Conservation (phyloP, 2,888 invertebrate genomes). For the Desoria tigrina region DNA sequence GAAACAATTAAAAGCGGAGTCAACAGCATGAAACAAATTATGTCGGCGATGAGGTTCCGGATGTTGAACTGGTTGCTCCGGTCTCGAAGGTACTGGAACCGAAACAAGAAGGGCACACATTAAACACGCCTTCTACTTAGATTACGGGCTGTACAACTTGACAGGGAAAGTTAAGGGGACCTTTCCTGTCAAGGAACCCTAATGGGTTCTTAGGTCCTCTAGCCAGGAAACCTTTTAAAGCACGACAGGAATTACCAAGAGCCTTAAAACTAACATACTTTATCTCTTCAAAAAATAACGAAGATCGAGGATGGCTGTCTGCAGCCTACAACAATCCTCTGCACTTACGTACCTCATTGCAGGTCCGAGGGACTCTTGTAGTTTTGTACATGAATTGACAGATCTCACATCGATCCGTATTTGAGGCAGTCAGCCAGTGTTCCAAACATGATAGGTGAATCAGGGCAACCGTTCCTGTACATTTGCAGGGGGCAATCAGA, state of each 20-base stretch:
- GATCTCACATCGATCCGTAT: slow-evolving; percentile 59
- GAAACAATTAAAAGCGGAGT: slow-evolving; percentile 58
- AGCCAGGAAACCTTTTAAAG: not conserved
- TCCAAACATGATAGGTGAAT: slow-evolving; percentile 60
- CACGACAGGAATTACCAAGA: too few species aligned
- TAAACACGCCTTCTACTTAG: slow-evolving; percentile 3
- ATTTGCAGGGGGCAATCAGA: slow-evolving; percentile 60
- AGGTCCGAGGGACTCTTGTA: slow-evolving; percentile 53
- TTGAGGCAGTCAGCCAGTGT: slow-evolving; percentile 59
- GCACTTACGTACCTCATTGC: too few species aligned
- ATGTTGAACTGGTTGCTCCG: slow-evolving; percentile 55
- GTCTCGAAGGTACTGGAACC: slow-evolving; percentile 56
- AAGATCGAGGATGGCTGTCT: too few species aligned
- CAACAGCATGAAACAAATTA: slow-evolving; percentile 57
- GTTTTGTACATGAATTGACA: slow-evolving; percentile 58
- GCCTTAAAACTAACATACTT: too few species aligned
- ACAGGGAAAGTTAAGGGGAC: too few species aligned
- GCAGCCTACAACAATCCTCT: too few species aligned
- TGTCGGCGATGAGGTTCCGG: slow-evolving; percentile 58
- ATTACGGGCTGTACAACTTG: too few species aligned
- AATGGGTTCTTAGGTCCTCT: not conserved
- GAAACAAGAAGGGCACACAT: slow-evolving; percentile 1
- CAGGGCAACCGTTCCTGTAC: slow-evolving; percentile 59
- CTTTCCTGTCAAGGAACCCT: too few species aligned
- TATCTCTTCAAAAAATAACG: too few species aligned